A percentile compares a stretch with the other conserved stretches of the same genome.
phyloP scores from a whole-genome alignment of 2,797 vertebrate species.

The Tokudaia tokunoshimensis region DNA sequence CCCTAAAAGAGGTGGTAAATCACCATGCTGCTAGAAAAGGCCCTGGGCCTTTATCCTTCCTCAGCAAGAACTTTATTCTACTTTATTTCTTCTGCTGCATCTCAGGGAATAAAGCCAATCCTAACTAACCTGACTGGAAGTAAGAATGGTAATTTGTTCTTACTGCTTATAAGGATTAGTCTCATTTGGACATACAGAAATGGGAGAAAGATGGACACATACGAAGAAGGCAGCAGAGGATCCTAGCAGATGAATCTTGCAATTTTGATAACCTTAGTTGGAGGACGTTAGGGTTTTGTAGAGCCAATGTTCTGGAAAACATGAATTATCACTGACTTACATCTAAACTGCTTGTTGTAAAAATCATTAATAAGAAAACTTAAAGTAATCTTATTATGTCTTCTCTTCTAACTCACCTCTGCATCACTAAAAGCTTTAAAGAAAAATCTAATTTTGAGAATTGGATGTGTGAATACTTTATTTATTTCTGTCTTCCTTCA shows the following conservation, averaged over 20 bases:
- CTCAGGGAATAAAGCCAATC: not conserved
- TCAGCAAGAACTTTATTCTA: not conserved
- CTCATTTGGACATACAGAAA: not conserved
- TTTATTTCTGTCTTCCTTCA: not conserved
- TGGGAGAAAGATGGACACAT: not conserved
- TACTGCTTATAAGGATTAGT: not conserved
- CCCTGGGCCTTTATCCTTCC: not conserved
- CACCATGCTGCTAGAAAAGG: not conserved
- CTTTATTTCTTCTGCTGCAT: not conserved
- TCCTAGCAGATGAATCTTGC: not conserved
- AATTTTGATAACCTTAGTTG: not conserved
- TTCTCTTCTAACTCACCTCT: not conserved
- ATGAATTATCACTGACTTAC: not conserved
- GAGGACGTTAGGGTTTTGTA: not conserved
- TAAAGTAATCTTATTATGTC: not conserved
- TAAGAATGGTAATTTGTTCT: not conserved
- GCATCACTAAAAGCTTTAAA: not conserved
- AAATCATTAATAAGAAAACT: slow-evolving; percentile 10
- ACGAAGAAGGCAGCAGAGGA: not conserved
- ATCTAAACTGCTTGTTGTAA: not conserved
- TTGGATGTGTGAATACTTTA: not conserved
- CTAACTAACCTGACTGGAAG: not conserved
- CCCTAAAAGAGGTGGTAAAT: slow-evolving; percentile 5
- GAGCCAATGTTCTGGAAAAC: not conserved
- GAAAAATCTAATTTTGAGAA: not conserved